phyloP scores from a whole-genome alignment of 2,797 vertebrate genomes.

The Delichon dasypus region DNA sequence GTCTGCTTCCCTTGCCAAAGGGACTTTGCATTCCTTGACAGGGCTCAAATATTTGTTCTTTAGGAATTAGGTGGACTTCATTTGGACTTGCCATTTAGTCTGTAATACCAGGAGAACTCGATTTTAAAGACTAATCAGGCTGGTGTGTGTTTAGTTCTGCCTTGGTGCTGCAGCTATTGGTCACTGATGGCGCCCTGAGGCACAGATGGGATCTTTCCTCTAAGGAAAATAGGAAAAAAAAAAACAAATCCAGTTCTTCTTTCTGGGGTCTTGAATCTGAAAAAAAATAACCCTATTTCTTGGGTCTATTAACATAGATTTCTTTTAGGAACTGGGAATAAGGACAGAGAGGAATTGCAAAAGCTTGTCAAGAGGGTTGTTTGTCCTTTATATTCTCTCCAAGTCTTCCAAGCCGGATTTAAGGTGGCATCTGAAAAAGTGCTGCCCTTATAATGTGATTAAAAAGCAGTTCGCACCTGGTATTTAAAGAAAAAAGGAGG shows the following conservation, averaged over 20 bases:
- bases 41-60: slow-evolving; percentile 34
- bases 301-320: not conserved
- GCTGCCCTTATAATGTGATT: not conserved
- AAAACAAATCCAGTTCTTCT: not conserved
- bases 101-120: not conserved
- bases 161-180: not conserved
- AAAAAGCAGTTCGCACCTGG: not conserved
- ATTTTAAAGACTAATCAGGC: not conserved
- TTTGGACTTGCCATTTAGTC: not conserved
- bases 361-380: not conserved
- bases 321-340: not conserved
- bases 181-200: not conserved
- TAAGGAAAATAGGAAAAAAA: not conserved
- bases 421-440: not conserved
- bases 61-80: not conserved
- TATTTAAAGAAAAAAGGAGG: not conserved
- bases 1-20: not conserved
- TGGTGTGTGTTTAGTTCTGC: not conserved
- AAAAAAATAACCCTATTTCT: fast-evolving
- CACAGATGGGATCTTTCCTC: not conserved
- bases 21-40: not conserved
- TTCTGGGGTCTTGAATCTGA: not conserved
- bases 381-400: not conserved
- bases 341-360: not conserved
- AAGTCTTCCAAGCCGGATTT: not conserved